A percentile compares a stretch with the other conserved stretches of the same genome.
Evolutionary conservation across 2,888 invertebrate species (phyloP).

Genomic region (Norana najaformis): DNA sequence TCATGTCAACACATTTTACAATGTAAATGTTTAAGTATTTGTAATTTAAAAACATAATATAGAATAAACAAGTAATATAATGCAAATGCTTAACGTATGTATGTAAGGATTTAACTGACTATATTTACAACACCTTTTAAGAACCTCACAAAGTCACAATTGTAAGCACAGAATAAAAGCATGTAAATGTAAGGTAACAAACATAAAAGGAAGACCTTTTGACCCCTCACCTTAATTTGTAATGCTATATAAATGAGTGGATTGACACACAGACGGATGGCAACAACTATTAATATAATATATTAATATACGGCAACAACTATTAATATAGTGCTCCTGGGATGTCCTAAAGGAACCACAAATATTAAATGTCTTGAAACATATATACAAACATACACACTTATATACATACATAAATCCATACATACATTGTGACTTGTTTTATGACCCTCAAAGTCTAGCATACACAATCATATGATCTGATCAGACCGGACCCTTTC

Average conservation of each 20-base stretch:
- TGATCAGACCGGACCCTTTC: too few species aligned
- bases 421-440: too few species aligned
- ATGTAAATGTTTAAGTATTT: neutral
- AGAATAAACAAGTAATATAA: too few species aligned
- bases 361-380: too few species aligned
- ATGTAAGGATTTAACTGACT: neutral
- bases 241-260: neutral
- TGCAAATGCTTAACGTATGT: neutral
- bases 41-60: neutral
- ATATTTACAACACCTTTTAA: neutral
- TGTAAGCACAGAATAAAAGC: neutral
- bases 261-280: neutral
- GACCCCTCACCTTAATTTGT: too few species aligned
- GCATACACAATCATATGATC: too few species aligned
- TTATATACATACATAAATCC: too few species aligned
- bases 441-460: too few species aligned
- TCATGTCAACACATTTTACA: neutral
- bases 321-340: neutral
- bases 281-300: neutral
- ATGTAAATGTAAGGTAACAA: neutral
- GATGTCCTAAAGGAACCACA: neutral
- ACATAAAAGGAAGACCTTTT: neutral
- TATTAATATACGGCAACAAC: too few species aligned
- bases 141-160: neutral
- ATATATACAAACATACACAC: too few species aligned